A percentile compares a stretch with the other conserved stretches of the same genome.
These are phyloP conservation scores for Patella vulgata DNA, from an alignment of 1,140 invertebrate species.

Conservation along the genomic window DNA sequence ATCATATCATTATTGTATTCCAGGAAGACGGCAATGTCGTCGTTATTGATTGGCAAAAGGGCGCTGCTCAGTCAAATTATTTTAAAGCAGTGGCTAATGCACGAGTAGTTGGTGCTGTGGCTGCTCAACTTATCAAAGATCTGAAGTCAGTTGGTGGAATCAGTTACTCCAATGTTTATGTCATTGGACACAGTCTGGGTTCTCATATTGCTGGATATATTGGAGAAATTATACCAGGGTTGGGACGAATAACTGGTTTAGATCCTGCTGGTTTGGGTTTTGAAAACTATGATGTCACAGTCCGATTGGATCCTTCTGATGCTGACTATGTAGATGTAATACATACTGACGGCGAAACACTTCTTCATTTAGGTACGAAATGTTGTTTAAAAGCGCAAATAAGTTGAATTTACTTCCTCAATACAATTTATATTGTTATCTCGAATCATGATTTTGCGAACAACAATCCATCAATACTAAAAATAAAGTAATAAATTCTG, in stretches of 20 bases:
- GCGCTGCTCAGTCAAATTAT: conserved; percentile 87
- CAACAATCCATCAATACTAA: too few species aligned
- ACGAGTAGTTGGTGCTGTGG: conserved; percentile 87
- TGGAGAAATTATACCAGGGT: conserved; percentile 83
- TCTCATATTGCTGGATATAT: conserved; percentile 91
- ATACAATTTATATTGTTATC: too few species aligned
- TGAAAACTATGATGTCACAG: conserved; percentile 65
- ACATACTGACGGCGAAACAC: conserved; percentile 88
- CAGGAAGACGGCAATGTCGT: conserved; percentile 77
- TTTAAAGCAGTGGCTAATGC: conserved; percentile 93
- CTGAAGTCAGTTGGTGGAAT: conserved; percentile 14
- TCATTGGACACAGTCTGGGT: conserved; percentile 91
- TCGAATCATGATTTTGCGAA: too few species aligned
- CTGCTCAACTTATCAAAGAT: conserved; percentile 78
- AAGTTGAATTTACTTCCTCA: too few species aligned
- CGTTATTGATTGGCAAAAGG: conserved; percentile 94
- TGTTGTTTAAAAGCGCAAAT: too few species aligned
- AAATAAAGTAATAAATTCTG: too few species aligned
- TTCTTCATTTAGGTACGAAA: conserved; percentile 27
- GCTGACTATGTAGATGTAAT: conserved; percentile 95
- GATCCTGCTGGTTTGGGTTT: conserved; percentile 80
- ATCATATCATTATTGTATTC: conserved; percentile 9
- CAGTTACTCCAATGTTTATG: conserved; percentile 69
- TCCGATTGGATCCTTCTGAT: conserved; percentile 71
- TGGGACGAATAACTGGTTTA: conserved; percentile 79